Percentiles rank a stretch among this genome's conserved stretches.
These are phyloP conservation scores for Heliconius charithonia DNA, from an alignment of 2,888 invertebrate species.

Conservation along the genomic window DNA sequence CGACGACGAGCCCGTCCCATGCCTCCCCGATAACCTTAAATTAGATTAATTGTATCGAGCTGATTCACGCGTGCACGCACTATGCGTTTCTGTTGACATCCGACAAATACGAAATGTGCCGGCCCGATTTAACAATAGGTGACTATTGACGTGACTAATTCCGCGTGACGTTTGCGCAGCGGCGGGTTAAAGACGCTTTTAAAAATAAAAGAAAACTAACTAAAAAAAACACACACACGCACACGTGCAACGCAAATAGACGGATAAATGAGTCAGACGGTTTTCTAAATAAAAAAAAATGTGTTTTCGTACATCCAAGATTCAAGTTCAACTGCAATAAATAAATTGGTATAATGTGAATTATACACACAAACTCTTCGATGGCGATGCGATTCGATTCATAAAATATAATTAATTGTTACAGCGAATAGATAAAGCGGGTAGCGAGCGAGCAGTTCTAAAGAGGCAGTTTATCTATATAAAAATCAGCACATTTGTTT, in stretches of 20 bases:
- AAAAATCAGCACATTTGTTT: slow-evolving; percentile 80
- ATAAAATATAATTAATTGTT: slow-evolving; percentile 54
- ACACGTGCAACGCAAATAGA: slow-evolving; percentile 32
- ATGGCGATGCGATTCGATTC: slow-evolving; percentile 21
- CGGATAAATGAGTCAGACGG: slow-evolving; percentile 20
- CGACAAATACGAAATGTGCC: slow-evolving; percentile 75
- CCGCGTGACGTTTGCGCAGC: slow-evolving; percentile 54
- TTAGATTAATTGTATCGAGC: slow-evolving; percentile 82
- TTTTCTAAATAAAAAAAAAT: not conserved
- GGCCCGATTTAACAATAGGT: slow-evolving; percentile 70
- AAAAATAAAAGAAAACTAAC: slow-evolving; percentile 23
- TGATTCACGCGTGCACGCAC: slow-evolving; percentile 76
- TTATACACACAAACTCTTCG: slow-evolving; percentile 29
- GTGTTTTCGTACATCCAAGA: slow-evolving; percentile 10
- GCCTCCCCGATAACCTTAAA: slow-evolving; percentile 81
- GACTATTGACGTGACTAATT: slow-evolving; percentile 65
- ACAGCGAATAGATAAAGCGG: slow-evolving; percentile 61
- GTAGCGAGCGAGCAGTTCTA: slow-evolving; percentile 57
- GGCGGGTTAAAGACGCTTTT: slow-evolving; percentile 13
- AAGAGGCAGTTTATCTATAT: slow-evolving; percentile 71
- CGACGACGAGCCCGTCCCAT: slow-evolving; percentile 73
- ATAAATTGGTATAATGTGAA: slow-evolving; percentile 22
- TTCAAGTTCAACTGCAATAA: slow-evolving; percentile 24
- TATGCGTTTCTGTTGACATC: slow-evolving; percentile 73
- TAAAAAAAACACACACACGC: slow-evolving; percentile 4